phyloP scores from a whole-genome alignment of 2,113 vertebrate species.

The Irena cyanogastra region DNA sequence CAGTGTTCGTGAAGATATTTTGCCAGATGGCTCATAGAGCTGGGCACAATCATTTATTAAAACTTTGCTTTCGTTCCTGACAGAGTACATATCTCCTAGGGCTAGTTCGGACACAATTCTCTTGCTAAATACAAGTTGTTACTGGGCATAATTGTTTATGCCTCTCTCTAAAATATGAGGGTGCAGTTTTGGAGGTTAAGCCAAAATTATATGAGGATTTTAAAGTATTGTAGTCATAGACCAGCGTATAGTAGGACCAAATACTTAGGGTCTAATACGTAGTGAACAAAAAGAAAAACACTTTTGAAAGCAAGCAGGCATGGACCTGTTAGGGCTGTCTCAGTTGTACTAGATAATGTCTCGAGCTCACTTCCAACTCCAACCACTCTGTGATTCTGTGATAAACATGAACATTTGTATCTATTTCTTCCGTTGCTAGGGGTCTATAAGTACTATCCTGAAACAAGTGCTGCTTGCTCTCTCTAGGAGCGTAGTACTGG shows the following conservation, averaged over 20 bases:
- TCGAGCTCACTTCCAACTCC: not conserved
- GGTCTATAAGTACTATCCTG: not conserved
- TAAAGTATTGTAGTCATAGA: not conserved
- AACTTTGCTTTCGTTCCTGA: not conserved
- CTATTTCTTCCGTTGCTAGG: not conserved
- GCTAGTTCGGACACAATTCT: not conserved
- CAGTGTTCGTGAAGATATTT: not conserved
- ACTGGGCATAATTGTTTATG: not conserved
- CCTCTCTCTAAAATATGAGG: not conserved
- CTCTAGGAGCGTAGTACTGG: not conserved
- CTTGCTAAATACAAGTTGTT: not conserved
- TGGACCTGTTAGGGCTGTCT: not conserved
- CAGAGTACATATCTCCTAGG: not conserved
- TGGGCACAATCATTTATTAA: not conserved
- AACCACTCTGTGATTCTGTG: not conserved
- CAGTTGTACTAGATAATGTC: not conserved
- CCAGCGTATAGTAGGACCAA: not conserved
- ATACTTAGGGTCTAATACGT: not conserved
- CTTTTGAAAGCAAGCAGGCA: not conserved
- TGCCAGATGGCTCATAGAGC: slow-evolving; percentile 40
- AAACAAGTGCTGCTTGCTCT: not conserved
- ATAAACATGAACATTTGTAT: not conserved
- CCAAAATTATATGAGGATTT: not conserved
- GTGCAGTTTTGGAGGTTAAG: not conserved
- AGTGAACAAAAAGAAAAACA: not conserved